phyloP scores from a whole-genome alignment of 2,113 vertebrate genomes.

The Lipophrys pholis region DNA sequence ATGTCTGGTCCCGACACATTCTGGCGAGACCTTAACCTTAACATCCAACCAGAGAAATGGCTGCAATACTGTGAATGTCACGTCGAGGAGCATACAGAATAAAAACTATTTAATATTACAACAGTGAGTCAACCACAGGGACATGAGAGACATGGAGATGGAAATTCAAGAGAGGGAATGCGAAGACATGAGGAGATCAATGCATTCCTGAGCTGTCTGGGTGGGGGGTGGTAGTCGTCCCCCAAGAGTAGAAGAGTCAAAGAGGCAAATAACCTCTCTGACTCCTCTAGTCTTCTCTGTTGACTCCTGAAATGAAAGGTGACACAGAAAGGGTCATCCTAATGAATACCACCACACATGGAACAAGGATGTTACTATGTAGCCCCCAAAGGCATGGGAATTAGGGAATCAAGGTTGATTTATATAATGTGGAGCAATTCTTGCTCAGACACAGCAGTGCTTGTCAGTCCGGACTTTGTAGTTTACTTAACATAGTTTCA shows the following conservation, averaged over 20 bases:
- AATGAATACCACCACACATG: conserved; percentile 68
- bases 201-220: conserved; percentile 73
- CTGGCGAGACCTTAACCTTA: conserved; percentile 46
- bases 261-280: conserved; percentile 66
- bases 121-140: conserved; percentile 15
- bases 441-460: conserved; percentile 19
- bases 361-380: conserved; percentile 69
- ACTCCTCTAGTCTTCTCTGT: conserved; percentile 58
- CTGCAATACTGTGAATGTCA: conserved; percentile 9
- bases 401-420: conserved; percentile 46
- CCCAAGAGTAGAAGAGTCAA: conserved; percentile 50
- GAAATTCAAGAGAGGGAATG: conserved; percentile 51
- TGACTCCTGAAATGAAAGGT: conserved; percentile 76
- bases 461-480: neutral
- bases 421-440: conserved; percentile 35
- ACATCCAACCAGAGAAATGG: conserved; percentile 32
- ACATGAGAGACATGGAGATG: neutral
- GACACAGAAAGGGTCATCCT: conserved; percentile 68
- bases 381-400: conserved; percentile 26
- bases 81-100: neutral
- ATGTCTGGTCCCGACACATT: conserved; percentile 28
- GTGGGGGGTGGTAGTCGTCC: conserved; percentile 36
- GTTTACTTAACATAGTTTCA: conserved; percentile 1
- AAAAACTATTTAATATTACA: conserved; percentile 35
- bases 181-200: conserved; percentile 69